Evolutionary conservation across 1,140 invertebrate genomes (phyloP).

Genomic region (Drosophila lacteicornis): DNA sequence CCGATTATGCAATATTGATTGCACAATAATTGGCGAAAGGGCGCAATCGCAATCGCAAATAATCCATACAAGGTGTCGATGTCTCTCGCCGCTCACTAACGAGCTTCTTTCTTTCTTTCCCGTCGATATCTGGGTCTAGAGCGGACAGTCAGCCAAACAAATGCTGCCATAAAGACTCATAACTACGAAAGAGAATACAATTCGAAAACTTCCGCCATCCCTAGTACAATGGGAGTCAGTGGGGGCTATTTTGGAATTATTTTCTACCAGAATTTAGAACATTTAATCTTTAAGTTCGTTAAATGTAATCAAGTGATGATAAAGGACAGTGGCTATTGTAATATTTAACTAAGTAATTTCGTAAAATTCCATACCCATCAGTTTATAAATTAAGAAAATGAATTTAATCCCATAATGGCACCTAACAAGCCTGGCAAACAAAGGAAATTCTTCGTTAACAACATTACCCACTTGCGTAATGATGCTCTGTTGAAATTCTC

Average conservation of each 20-base stretch:
- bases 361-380: not conserved
- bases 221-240: constrained; percentile 28
- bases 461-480: constrained; percentile 27
- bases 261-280: not conserved
- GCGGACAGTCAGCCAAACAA: constrained; percentile 65
- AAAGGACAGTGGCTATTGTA: not conserved
- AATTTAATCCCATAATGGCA: constrained; percentile 9
- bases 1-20: constrained; percentile 82
- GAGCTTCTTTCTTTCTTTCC: constrained; percentile 59
- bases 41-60: constrained; percentile 65
- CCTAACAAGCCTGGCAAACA: constrained; percentile 28
- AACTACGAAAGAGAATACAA: constrained; percentile 55
- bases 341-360: not conserved
- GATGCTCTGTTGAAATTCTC: constrained; percentile 14
- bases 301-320: not conserved
- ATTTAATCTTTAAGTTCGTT: not conserved
- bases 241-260: not conserved
- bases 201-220: constrained; percentile 59
- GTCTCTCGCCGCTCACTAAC: constrained; percentile 66
- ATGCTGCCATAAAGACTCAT: constrained; percentile 77
- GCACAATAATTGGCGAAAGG: constrained; percentile 82
- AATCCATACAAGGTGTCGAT: constrained; percentile 78
- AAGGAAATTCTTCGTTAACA: constrained; percentile 22
- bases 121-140: constrained; percentile 52
- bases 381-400: not conserved